Evolutionary conservation across 2,797 vertebrate species (phyloP).

Genomic region (Chaetodon trifasciatus): DNA sequence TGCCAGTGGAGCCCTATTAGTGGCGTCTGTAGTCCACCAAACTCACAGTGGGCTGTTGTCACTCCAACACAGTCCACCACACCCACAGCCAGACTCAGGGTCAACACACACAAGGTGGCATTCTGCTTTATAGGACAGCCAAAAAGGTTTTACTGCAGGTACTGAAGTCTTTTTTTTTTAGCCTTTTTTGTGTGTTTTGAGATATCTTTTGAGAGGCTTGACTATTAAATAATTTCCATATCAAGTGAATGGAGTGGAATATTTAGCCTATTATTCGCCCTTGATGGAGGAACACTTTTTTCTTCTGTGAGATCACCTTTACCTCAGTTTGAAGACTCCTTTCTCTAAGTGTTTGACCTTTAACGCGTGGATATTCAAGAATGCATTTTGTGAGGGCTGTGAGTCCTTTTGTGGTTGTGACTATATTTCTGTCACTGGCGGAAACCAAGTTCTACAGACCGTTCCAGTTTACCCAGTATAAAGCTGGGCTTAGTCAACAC

Average conservation of each 20-base stretch:
- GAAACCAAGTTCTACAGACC: slow-evolving; percentile 77
- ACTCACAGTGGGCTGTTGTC: slow-evolving; percentile 80
- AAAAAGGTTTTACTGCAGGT: slow-evolving; percentile 15
- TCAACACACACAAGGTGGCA: slow-evolving; percentile 53
- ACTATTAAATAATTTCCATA: not conserved
- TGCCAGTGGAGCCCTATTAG: slow-evolving; percentile 77
- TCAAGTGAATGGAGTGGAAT: slow-evolving; percentile 28
- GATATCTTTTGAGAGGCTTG: slow-evolving; percentile 4
- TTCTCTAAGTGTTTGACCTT: slow-evolving; percentile 11
- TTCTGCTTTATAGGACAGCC: slow-evolving; percentile 40
- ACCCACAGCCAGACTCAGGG: slow-evolving; percentile 55
- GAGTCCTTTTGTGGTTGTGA: slow-evolving; percentile 55
- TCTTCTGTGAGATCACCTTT: slow-evolving; percentile 10
- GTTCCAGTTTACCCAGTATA: slow-evolving; percentile 71
- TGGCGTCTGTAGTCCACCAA: slow-evolving; percentile 51
- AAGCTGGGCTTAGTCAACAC: slow-evolving; percentile 66
- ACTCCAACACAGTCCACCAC: slow-evolving; percentile 60
- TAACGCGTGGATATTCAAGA: slow-evolving; percentile 37
- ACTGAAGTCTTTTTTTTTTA: slow-evolving; percentile 24
- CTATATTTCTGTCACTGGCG: slow-evolving; percentile 61
- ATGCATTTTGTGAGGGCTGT: slow-evolving; percentile 58
- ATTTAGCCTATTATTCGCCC: not conserved
- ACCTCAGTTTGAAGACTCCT: slow-evolving; percentile 25
- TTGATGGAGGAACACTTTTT: slow-evolving; percentile 40
- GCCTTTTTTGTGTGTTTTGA: slow-evolving; percentile 5